Percentiles rank a stretch among this genome's conserved stretches.
phyloP scores from a whole-genome alignment of 1,140 invertebrate species.

The Pygmarrhopalites habei region DNA sequence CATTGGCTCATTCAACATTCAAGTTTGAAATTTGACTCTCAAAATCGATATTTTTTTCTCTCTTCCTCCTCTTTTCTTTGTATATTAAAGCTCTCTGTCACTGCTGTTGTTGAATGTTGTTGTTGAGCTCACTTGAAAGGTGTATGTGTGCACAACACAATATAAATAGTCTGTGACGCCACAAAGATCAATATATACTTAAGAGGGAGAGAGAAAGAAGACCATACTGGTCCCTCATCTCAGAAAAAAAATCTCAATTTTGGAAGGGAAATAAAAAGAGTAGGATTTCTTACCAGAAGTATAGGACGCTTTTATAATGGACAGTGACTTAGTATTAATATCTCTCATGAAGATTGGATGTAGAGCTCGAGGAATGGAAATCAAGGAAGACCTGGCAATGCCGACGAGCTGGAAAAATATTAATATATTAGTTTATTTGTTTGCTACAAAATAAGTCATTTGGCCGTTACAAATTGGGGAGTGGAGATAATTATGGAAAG shows the following conservation, averaged over 20 bases:
- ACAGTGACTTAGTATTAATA: slow-evolving; percentile 33
- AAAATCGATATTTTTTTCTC: too few species aligned
- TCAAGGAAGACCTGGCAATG: slow-evolving; percentile 42
- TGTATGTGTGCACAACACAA: background rate
- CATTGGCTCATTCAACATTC: background rate
- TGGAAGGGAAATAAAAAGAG: background rate
- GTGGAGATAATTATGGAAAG: background rate
- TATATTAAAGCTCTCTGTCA: too few species aligned
- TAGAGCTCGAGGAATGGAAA: slow-evolving; percentile 41
- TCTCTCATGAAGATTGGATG: slow-evolving; percentile 41
- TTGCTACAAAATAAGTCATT: too few species aligned
- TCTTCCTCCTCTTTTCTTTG: too few species aligned
- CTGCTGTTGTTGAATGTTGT: too few species aligned
- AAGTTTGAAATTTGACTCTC: background rate
- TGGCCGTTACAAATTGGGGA: too few species aligned
- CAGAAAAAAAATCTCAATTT: background rate
- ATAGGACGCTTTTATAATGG: slow-evolving; percentile 38
- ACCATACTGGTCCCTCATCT: background rate
- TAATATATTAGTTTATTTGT: too few species aligned
- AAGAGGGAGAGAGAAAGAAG: too few species aligned
- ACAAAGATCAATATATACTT: background rate
- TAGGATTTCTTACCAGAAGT: slow-evolving; percentile 30
- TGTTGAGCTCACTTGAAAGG: too few species aligned
- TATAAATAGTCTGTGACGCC: background rate
- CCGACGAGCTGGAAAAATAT: slow-evolving; percentile 42